Percentiles rank a stretch among this genome's conserved stretches.
phyloP scores from a whole-genome alignment of 2,797 vertebrate genomes.

The Pseudomugil gertrudae region DNA sequence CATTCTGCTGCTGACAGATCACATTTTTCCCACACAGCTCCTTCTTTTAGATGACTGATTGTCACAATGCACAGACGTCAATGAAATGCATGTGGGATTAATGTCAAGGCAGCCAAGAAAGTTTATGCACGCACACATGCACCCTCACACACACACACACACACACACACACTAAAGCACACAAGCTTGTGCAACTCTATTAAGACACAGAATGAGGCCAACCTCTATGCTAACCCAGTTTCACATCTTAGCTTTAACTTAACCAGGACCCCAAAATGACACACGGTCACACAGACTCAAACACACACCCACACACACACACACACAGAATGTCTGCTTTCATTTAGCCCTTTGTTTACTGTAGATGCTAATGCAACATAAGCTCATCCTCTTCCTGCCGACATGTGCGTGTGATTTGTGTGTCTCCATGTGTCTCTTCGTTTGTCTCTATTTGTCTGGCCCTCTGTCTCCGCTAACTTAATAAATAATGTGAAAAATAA shows the following conservation, averaged over 20 bases:
- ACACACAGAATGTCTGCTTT: conserved; percentile 29
- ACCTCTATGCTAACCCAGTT: too few species aligned
- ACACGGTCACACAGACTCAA: too few species aligned
- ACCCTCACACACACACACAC: too few species aligned
- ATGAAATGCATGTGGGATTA: conserved; percentile 33
- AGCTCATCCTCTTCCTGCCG: conserved; percentile 50
- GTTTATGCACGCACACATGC: background rate
- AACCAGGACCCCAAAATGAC: background rate
- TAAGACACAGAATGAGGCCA: background rate
- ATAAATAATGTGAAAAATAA: conserved; percentile 27
- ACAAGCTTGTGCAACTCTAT: background rate
- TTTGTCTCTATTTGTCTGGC: conserved; percentile 47
- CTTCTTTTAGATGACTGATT: conserved; percentile 31
- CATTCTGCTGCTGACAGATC: conserved; percentile 24
- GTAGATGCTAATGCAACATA: conserved; percentile 25
- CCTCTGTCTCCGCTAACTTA: conserved; percentile 20
- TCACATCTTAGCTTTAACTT: background rate
- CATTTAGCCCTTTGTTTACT: conserved; percentile 45
- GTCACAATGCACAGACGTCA: conserved; percentile 28
- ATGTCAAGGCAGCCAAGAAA: conserved; percentile 10
- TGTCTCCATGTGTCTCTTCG: conserved; percentile 45
- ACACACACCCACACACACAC: background rate
- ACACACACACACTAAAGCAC: background rate
- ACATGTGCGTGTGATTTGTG: conserved; percentile 36
- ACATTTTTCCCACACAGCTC: conserved; percentile 47